Evolutionary conservation across 1,140 invertebrate genomes (phyloP).

Genomic region (Drosophila sp.): DNA sequence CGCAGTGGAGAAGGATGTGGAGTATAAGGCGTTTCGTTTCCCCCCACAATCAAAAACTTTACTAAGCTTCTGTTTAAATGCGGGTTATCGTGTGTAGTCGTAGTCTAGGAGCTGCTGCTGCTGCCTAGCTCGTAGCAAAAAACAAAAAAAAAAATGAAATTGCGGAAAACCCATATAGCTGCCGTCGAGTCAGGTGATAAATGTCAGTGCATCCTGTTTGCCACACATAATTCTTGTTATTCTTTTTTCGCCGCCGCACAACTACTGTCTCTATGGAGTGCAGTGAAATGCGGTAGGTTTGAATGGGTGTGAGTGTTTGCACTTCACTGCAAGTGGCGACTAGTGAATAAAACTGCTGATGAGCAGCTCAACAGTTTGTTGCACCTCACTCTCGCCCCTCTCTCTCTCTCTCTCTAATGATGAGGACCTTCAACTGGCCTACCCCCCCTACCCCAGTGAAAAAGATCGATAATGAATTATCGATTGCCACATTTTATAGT

Average conservation of each 20-base stretch:
- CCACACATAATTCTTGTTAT: conserved; percentile 63
- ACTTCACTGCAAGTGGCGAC: conserved; percentile 5
- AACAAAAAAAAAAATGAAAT: neutral
- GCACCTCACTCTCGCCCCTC: neutral
- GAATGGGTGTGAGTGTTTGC: neutral
- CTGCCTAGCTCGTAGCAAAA: conserved; percentile 1
- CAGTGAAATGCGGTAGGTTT: neutral
- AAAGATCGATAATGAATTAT: conserved; percentile 9
- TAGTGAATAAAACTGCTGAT: conserved; percentile 15
- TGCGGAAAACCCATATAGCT: neutral
- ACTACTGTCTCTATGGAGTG: neutral
- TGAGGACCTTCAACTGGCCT: too few relatives aligned
- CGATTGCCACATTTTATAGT: conserved; percentile 9
- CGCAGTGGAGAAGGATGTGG: too few relatives aligned
- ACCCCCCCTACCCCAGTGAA: neutral
- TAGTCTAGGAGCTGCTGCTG: too few relatives aligned
- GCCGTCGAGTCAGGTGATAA: conserved; percentile 60
- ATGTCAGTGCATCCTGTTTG: conserved; percentile 76
- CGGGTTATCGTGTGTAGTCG: neutral
- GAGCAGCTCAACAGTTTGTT: conserved; percentile 10
- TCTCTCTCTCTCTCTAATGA: neutral
- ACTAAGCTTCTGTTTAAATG: conserved; percentile 36
- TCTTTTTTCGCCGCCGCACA: conserved; percentile 25
- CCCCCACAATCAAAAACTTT: conserved; percentile 48
- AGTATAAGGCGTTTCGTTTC: too few relatives aligned